Percentiles rank a stretch among this genome's conserved stretches.
phyloP scores from a whole-genome alignment of 2,113 vertebrate species.

The Oceanodroma tethys region DNA sequence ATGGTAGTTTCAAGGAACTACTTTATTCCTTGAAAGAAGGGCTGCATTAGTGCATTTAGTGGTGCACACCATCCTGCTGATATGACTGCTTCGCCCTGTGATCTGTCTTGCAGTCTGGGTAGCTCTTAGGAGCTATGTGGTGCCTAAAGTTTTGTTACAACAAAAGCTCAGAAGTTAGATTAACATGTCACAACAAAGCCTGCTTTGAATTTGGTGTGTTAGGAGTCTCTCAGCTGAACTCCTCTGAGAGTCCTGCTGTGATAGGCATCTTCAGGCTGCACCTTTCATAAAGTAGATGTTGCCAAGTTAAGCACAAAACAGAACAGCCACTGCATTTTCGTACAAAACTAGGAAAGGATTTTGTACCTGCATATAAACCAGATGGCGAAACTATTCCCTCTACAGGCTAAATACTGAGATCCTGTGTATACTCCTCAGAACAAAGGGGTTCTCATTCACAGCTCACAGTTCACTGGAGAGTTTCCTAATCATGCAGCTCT shows the following conservation, averaged over 20 bases:
- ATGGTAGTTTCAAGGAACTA: background rate
- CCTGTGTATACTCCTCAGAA: background rate
- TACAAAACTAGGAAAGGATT: background rate
- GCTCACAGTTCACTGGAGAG: background rate
- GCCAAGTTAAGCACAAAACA: background rate
- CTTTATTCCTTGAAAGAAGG: background rate
- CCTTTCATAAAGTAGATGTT: background rate
- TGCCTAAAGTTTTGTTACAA: background rate
- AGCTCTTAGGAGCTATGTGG: background rate
- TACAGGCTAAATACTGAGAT: background rate
- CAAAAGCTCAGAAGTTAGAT: background rate
- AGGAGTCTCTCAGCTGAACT: background rate
- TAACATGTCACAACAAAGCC: background rate
- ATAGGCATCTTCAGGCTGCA: background rate
- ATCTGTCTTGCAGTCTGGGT: background rate
- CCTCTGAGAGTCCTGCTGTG: background rate
- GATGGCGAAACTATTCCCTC: background rate
- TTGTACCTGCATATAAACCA: background rate
- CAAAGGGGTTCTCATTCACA: background rate
- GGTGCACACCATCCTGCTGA: background rate
- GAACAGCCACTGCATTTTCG: background rate
- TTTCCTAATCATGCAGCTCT: background rate
- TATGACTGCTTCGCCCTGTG: background rate
- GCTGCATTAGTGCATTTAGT: background rate
- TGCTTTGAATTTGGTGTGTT: background rate